Percentiles rank a stretch among this genome's conserved stretches.
phyloP scores from a whole-genome alignment of 1,140 invertebrate species.

The Nebria ingens region DNA sequence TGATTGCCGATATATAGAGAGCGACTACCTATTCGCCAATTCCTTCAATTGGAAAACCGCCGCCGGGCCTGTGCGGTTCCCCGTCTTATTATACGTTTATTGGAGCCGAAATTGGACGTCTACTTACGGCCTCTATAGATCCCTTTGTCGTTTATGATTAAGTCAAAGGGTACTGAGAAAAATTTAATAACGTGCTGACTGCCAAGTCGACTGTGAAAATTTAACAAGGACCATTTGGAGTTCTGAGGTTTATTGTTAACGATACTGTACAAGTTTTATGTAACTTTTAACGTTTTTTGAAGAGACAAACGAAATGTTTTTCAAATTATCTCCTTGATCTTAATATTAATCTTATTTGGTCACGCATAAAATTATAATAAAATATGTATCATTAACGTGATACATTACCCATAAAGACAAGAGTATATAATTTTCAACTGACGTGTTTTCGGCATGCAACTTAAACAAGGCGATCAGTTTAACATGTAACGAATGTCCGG shows the following conservation, averaged over 20 bases:
- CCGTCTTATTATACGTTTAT: slow-evolving; percentile 8
- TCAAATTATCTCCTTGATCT: no score
- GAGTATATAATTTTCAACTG: background rate
- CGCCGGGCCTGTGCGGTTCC: background rate
- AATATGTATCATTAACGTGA: no score
- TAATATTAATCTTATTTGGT: no score
- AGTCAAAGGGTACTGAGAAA: slow-evolving; percentile 5
- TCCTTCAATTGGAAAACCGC: background rate
- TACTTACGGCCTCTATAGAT: background rate
- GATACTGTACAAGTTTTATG: no score
- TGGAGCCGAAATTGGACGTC: background rate
- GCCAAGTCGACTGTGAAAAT: slow-evolving; percentile 4
- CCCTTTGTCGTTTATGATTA: slow-evolving; percentile 5
- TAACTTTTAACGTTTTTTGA: no score
- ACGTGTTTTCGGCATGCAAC: background rate
- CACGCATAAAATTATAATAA: no score
- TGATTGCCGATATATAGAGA: no score
- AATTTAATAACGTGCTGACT: slow-evolving; percentile 9
- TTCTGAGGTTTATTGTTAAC: slow-evolving; percentile 1
- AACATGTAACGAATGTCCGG: background rate
- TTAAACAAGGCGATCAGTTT: background rate
- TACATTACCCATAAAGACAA: no score
- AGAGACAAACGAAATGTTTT: no score
- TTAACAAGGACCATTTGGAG: background rate
- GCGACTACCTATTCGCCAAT: no score